A percentile compares a stretch with the other conserved stretches of the same genome.
Conservation (phyloP, 1,140 invertebrate genomes). For the Oscheius sp. region DNA sequence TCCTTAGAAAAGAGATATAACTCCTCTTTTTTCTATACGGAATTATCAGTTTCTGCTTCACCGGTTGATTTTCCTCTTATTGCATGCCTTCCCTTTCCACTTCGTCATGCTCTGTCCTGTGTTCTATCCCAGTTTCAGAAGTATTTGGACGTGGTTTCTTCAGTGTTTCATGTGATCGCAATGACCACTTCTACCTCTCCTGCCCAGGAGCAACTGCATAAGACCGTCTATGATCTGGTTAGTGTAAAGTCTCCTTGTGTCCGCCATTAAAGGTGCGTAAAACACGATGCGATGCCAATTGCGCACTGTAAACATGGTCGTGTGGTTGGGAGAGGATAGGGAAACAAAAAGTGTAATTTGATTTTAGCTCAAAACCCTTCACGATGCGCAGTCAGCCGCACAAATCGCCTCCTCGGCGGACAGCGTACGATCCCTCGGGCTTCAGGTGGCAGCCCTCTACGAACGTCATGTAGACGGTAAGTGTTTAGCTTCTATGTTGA, state of each 20-base stretch:
- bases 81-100: too few relatives aligned
- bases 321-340: background rate
- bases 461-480: background rate
- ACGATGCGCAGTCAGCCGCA: background rate
- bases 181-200: background rate
- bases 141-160: too few relatives aligned
- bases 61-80: too few relatives aligned
- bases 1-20: too few relatives aligned
- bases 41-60: too few relatives aligned
- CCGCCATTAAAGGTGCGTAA: background rate
- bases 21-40: too few relatives aligned
- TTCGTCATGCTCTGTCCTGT: too few relatives aligned
- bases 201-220: slow-evolving; percentile 19
- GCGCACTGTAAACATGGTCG: background rate
- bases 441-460: background rate
- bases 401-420: background rate
- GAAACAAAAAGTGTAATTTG: background rate
- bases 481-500: background rate
- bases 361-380: background rate
- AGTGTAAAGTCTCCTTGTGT: background rate
- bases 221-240: slow-evolving; percentile 26
- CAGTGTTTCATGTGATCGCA: background rate
- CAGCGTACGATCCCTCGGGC: background rate
- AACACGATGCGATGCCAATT: background rate
- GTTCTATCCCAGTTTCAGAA: too few relatives aligned